Evolutionary conservation across 1,140 invertebrate genomes (phyloP).

Genomic region (Leguminivora glycinivorella): DNA sequence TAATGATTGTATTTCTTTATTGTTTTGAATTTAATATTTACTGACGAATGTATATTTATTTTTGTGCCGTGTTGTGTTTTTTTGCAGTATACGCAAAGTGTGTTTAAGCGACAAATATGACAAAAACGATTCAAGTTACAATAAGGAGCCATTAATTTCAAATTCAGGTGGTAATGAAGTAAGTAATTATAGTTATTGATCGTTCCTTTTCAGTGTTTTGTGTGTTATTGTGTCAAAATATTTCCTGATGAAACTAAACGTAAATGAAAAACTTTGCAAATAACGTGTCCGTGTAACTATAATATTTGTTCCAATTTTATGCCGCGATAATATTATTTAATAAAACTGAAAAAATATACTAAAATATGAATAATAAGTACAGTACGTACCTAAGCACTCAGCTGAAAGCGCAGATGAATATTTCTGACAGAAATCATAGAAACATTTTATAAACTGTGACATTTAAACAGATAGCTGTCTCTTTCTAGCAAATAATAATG

Average conservation of each 20-base stretch:
- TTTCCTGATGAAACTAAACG: background rate
- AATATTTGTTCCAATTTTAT: too few species aligned
- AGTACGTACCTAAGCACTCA: too few species aligned
- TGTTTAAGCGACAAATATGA: slow-evolving; percentile 69
- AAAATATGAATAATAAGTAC: too few species aligned
- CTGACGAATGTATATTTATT: slow-evolving; percentile 31
- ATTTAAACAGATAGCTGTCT: too few species aligned
- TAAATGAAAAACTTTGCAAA: background rate
- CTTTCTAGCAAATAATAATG: too few species aligned
- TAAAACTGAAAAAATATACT: too few species aligned
- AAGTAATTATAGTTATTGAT: slow-evolving; percentile 38
- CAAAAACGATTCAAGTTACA: slow-evolving; percentile 58
- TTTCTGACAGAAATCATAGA: too few species aligned
- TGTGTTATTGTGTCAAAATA: background rate
- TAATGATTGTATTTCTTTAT: slow-evolving; percentile 37
- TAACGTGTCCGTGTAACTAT: background rate
- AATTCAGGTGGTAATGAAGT: slow-evolving; percentile 57
- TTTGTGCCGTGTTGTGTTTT: slow-evolving; percentile 38
- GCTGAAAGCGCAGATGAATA: too few species aligned
- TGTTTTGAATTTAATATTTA: slow-evolving; percentile 30
- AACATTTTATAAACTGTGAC: too few species aligned
- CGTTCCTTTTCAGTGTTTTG: too few species aligned
- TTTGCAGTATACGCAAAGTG: slow-evolving; percentile 67
- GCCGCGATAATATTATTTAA: too few species aligned
- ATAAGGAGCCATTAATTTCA: slow-evolving; percentile 47